These are phyloP conservation scores for Myripristis jacobus DNA, from an alignment of 2,797 vertebrate genomes.

Conservation along the genomic window DNA sequence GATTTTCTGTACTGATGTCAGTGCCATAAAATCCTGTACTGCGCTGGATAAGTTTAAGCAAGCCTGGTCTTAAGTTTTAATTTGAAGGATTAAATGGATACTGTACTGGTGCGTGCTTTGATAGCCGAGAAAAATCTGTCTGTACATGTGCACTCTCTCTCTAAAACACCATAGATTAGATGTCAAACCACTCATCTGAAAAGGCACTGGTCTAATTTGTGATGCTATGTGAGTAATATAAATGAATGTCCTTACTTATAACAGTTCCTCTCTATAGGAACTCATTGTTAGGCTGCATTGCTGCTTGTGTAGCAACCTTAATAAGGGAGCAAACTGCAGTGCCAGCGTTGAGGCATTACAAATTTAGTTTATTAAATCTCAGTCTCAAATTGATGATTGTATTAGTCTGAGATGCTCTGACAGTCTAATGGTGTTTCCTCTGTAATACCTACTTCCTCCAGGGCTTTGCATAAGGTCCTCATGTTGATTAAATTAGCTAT, in stretches of 20 bases:
- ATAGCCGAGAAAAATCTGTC: too few species aligned
- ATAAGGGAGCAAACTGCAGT: conserved; percentile 45
- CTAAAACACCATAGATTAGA: not conserved
- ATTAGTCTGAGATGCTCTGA: conserved; percentile 66
- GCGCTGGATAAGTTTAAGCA: not conserved
- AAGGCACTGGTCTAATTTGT: not conserved
- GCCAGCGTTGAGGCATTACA: conserved; percentile 31
- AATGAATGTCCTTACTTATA: not conserved
- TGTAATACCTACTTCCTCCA: conserved; percentile 75
- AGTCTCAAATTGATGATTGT: conserved; percentile 58
- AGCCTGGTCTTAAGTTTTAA: too few species aligned
- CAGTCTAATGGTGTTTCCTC: conserved; percentile 72
- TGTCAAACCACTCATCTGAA: not conserved
- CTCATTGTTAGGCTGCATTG: not conserved
- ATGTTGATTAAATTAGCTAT: conserved; percentile 76
- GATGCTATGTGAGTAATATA: not conserved
- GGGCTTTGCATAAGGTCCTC: conserved; percentile 67
- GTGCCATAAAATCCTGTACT: conserved; percentile 1
- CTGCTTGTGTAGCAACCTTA: conserved; percentile 22
- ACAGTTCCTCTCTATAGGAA: not conserved
- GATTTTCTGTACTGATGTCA: not conserved
- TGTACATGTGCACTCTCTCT: not conserved
- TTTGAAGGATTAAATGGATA: too few species aligned
- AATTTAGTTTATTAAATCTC: conserved; percentile 57
- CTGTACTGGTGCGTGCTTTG: too few species aligned